Percentiles rank a stretch among this genome's conserved stretches.
Conservation (phyloP, 2,113 vertebrate species). For the Oceanites oceanicus region DNA sequence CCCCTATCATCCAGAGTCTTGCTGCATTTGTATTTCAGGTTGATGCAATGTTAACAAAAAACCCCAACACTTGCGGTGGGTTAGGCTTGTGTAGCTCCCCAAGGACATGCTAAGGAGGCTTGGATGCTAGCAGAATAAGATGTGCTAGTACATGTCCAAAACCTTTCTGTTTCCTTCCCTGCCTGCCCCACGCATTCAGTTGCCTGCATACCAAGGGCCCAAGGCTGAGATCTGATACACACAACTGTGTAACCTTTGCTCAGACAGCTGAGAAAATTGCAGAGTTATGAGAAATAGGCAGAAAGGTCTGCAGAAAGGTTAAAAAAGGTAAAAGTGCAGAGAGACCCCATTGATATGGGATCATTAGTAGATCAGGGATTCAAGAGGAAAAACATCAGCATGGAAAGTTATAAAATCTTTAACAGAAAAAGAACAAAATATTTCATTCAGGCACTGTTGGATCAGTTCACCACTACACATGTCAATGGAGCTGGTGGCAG, state of each 20-base stretch:
- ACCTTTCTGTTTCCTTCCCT: not conserved
- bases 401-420: not conserved
- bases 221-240: not conserved
- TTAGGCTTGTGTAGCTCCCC: not conserved
- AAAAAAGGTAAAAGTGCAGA: not conserved
- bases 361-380: not conserved
- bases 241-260: not conserved
- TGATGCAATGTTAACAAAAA: too few relatives aligned
- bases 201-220: not conserved
- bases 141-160: not conserved
- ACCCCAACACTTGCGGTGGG: rapidly evolving
- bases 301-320: not conserved
- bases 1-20: too few relatives aligned
- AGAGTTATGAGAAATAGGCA: not conserved
- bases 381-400: not conserved
- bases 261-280: not conserved
- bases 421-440: not conserved
- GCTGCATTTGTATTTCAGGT: too few relatives aligned
- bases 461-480: rapidly evolving
- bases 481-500: not conserved
- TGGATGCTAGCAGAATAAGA: not conserved
- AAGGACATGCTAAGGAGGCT: not conserved
- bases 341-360: rapidly evolving
- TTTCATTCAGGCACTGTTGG: not conserved
- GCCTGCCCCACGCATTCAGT: not conserved